A percentile compares a stretch with the other conserved stretches of the same genome.
Evolutionary conservation across 2,888 invertebrate species (phyloP).

Genomic region (Oligia fasciuncula): DNA sequence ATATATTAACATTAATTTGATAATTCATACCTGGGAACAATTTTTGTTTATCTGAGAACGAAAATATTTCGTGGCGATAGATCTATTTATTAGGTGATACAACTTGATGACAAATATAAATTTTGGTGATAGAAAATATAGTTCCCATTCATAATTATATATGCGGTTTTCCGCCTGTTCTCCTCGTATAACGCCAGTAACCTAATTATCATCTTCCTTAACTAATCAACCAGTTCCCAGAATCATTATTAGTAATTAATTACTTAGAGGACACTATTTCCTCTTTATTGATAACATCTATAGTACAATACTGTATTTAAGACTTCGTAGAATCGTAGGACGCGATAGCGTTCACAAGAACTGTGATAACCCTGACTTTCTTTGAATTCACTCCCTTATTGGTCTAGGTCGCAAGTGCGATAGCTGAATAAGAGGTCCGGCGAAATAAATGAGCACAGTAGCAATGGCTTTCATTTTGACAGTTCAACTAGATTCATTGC

Average conservation of each 20-base stretch:
- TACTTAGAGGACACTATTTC: slow-evolving; percentile 33
- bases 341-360: slow-evolving; percentile 35
- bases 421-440: neutral
- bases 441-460: neutral
- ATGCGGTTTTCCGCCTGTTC: too few relatives aligned
- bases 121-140: too few relatives aligned
- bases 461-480: too few relatives aligned
- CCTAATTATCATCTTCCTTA: neutral
- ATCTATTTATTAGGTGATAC: too few relatives aligned
- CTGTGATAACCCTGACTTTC: slow-evolving; percentile 36
- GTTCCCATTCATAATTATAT: too few relatives aligned
- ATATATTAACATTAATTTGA: too few relatives aligned
- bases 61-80: too few relatives aligned
- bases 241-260: slow-evolving; percentile 27
- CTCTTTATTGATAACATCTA: slow-evolving; percentile 28
- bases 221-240: slow-evolving; percentile 13
- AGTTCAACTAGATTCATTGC: too few relatives aligned
- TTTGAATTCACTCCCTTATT: slow-evolving; percentile 21
- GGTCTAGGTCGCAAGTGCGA: slow-evolving; percentile 20
- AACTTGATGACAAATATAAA: too few relatives aligned
- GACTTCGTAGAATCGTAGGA: slow-evolving; percentile 45
- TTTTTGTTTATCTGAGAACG: too few relatives aligned
- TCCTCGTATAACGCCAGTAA: neutral
- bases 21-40: too few relatives aligned
- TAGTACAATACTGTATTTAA: slow-evolving; percentile 21